phyloP scores from a whole-genome alignment of 1,140 invertebrate species.

The Sycobia sp. region DNA sequence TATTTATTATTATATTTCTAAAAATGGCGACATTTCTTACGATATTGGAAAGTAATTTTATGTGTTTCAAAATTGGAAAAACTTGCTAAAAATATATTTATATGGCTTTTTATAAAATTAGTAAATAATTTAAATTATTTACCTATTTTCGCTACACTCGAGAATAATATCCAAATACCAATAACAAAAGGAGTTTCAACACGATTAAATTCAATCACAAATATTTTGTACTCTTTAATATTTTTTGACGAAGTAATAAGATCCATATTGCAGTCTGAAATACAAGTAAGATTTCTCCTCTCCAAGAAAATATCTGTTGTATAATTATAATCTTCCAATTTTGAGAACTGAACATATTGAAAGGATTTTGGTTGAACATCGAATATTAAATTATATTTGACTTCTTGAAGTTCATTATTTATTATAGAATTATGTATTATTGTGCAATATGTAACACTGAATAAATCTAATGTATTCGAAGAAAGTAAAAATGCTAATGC shows the following conservation, averaged over 20 bases:
- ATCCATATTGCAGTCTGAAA: background rate
- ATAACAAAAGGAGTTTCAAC: slow-evolving; percentile 93
- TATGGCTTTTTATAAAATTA: too few relatives aligned
- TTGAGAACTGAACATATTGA: slow-evolving; percentile 3
- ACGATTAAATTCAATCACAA: slow-evolving; percentile 82
- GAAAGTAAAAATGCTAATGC: too few relatives aligned
- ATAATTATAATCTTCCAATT: background rate
- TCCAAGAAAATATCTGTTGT: slow-evolving; percentile 6
- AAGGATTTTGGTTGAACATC: slow-evolving; percentile 1
- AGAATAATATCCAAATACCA: slow-evolving; percentile 92
- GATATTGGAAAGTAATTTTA: too few relatives aligned
- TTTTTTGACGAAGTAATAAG: background rate
- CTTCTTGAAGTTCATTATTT: slow-evolving; percentile 12
- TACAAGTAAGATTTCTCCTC: background rate
- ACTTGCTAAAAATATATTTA: too few relatives aligned
- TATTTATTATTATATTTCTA: too few relatives aligned
- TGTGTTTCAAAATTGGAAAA: too few relatives aligned
- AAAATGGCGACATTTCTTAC: too few relatives aligned
- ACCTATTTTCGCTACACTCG: slow-evolving; percentile 95
- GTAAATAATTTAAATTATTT: slow-evolving; percentile 50
- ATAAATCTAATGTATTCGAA: too few relatives aligned
- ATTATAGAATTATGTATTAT: slow-evolving; percentile 20
- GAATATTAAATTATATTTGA: slow-evolving; percentile 18
- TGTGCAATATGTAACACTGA: too few relatives aligned
- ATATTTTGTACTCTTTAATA: slow-evolving; percentile 71